phyloP scores from a whole-genome alignment of 1,140 invertebrate genomes.

The Drosophila pruinosa region DNA sequence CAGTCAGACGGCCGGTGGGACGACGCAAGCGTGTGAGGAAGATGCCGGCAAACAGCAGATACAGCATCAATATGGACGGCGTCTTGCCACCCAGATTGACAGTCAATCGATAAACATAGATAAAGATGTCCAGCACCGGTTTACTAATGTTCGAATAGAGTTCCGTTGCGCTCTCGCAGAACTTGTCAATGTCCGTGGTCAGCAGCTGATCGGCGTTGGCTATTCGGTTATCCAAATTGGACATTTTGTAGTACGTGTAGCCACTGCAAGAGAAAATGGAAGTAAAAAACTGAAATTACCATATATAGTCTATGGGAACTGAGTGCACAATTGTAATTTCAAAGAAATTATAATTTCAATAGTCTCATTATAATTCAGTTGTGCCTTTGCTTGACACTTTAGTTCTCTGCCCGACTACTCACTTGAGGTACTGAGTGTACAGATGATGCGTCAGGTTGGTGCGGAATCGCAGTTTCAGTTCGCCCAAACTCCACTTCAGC shows the following conservation, averaged over 20 bases:
- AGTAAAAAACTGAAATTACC: too few species aligned
- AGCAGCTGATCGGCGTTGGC: conserved; percentile 98
- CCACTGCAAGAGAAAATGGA: conserved; percentile 86
- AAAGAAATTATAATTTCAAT: too few species aligned
- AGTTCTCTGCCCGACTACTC: conserved; percentile 84
- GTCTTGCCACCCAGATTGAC: conserved; percentile 93
- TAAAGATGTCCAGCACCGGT: conserved; percentile 95
- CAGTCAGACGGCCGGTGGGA: conserved; percentile 93
- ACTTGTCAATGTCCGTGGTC: conserved; percentile 98
- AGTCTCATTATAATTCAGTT: too few species aligned
- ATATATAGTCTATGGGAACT: too few species aligned
- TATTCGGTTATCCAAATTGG: conserved; percentile 96
- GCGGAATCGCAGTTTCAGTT: conserved; percentile 95
- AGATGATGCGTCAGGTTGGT: conserved; percentile 94
- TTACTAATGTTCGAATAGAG: conserved; percentile 99
- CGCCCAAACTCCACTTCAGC: conserved; percentile 96
- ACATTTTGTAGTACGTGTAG: conserved; percentile 99
- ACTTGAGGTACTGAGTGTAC: conserved; percentile 96
- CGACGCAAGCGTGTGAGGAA: conserved; percentile 91
- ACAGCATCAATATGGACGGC: conserved; percentile 92
- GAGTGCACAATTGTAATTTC: too few species aligned
- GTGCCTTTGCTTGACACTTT: too few species aligned
- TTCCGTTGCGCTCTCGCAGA: conserved; percentile 97
- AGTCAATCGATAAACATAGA: conserved; percentile 96
- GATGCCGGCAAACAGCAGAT: conserved; percentile 92